phyloP scores from a whole-genome alignment of 1,140 invertebrate species.

The Tetranychus cinnabarinus region DNA sequence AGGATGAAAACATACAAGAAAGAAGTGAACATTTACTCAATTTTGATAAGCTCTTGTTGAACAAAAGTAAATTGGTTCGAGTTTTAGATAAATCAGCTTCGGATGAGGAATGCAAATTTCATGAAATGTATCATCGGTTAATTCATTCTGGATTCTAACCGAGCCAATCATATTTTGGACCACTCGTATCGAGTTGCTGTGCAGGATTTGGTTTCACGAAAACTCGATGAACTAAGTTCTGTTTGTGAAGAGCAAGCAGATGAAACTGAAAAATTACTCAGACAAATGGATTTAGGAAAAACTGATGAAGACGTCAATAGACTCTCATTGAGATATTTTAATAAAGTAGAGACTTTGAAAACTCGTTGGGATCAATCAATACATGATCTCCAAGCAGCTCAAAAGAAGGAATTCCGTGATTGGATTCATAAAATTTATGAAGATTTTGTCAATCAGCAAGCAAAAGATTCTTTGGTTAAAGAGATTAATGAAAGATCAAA shows the following conservation, averaged over 20 bases:
- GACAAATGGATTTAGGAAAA: conserved; percentile 29
- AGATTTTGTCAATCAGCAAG: conserved; percentile 32
- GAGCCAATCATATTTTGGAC: conserved; percentile 49
- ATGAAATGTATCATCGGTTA: conserved; percentile 49
- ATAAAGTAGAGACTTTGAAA: conserved; percentile 44
- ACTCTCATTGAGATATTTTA: conserved; percentile 45
- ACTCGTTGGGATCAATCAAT: conserved; percentile 49
- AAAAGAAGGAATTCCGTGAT: conserved; percentile 44
- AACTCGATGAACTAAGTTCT: conserved; percentile 36
- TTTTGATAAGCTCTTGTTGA: conserved; percentile 40
- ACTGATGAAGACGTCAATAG: conserved; percentile 52
- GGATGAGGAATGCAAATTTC: conserved; percentile 27
- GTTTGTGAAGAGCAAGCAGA: conserved; percentile 36
- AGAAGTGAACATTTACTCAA: conserved; percentile 34
- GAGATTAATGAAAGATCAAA: background rate
- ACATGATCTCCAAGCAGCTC: conserved; percentile 40
- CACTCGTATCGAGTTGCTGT: conserved; percentile 47
- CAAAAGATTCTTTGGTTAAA: conserved; percentile 5
- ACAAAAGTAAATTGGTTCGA: conserved; percentile 34
- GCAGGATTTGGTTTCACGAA: conserved; percentile 34
- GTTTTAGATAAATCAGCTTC: conserved; percentile 14
- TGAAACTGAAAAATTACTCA: conserved; percentile 49
- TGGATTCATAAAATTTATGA: conserved; percentile 51
- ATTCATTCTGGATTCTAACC: conserved; percentile 49
- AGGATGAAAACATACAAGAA: conserved; percentile 19